phyloP scores from a whole-genome alignment of 2,888 invertebrate genomes.

The Acleris sparsana region DNA sequence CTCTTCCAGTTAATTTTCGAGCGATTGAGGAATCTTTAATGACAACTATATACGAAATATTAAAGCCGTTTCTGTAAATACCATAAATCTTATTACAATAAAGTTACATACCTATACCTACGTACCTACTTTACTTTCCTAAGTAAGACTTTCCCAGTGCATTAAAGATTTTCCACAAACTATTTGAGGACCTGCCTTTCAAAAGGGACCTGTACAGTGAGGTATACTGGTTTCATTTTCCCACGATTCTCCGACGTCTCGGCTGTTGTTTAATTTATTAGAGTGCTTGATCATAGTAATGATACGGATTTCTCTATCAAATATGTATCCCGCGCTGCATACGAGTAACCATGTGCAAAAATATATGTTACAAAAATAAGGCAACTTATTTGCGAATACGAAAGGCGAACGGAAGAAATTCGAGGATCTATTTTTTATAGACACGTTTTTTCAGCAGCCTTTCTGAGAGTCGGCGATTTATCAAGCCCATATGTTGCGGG shows the following conservation, averaged over 20 bases:
- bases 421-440: constrained; percentile 65
- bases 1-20: too few species aligned
- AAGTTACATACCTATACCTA: too few species aligned
- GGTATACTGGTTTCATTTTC: not conserved
- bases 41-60: too few species aligned
- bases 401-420: constrained; percentile 45
- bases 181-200: not conserved
- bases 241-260: not conserved
- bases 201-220: not conserved
- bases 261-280: constrained; percentile 11
- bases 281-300: constrained; percentile 10
- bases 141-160: too few species aligned
- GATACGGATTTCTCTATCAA: constrained; percentile 8
- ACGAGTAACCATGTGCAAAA: constrained; percentile 6
- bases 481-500: constrained; percentile 66
- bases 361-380: constrained; percentile 4
- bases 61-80: too few species aligned
- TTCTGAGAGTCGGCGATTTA: constrained; percentile 56
- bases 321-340: constrained; percentile 15
- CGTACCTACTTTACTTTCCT: too few species aligned
- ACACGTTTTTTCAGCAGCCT: constrained; percentile 37
- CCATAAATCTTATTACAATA: too few species aligned
- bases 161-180: too few species aligned
- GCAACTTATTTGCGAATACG: constrained; percentile 4
- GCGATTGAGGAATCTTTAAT: too few species aligned